Evolutionary conservation across 1,140 invertebrate genomes (phyloP), one percentile per base, ranked within the genome.

Genomic region (Globodera rostochiensis): DNA sequence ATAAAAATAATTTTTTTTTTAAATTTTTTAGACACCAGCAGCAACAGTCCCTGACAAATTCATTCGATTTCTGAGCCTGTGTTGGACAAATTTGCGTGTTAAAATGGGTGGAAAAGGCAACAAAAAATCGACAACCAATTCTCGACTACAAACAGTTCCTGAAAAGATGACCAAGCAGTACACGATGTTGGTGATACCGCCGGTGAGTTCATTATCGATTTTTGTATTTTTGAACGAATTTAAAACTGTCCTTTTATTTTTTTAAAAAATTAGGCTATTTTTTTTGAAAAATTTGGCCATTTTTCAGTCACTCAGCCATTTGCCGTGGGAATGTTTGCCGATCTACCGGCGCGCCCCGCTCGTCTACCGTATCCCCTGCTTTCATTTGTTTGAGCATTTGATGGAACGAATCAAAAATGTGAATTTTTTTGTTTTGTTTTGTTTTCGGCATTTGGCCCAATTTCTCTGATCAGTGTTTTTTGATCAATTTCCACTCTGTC

Each of bases 331-430:
- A 77, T 79, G 73, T 49, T 21, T 85, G 45, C 77, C 84, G 11
- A 73, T 85, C 19, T 85, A 81, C 36, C 46, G 79, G 11, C 57
- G 53, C 11, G 69, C 69, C 19, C 84, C 83, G 13, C 47, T 81
- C 25, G 84, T 85, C 50, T 71, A 73, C 45, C 49, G 84, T 21
- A 76, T 85, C 50, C 84, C 85, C 21, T 85, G 83, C 45, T 71
- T 88, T 8, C 83, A 87, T 50, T n/a, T 86, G 13, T 87, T 88
- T 57, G 57, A 75, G 21, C 64, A 85, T 57, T 25, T 85, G 53
- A 46, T 70, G n/a, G 46, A 15, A 69, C n/a, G 77, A 15, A 57
- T 67, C 11, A 36, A 49, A 25, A 71, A 78, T 70, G 47, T 77
- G 45, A 9, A 76, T 57, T 21, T n/a, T n/a, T 70, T 13, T 19